Evolutionary conservation across 2,888 invertebrate species (phyloP), one percentile per base, ranked within the genome.

Genomic region (Tachina grossa): DNA sequence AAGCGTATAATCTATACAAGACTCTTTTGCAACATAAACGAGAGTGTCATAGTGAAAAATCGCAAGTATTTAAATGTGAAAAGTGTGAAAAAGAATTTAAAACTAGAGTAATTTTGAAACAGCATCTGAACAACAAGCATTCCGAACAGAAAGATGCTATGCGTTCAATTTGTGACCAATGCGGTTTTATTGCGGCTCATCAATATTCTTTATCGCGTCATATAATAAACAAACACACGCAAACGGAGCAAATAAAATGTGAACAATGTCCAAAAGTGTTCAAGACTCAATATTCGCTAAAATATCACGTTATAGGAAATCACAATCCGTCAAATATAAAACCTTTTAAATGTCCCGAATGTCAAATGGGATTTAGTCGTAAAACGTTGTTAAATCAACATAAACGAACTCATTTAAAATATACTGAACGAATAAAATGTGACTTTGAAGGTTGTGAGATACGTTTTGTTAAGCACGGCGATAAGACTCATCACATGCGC

Each of bases 381-480:
- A 86, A 84, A 66, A 86, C 84, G 49, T 68, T 86, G 11, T 65
- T 88, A 11, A 81, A 84, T 16, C 83, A 85, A 45, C 88, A 88
- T 55, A 83, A 85, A 51, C 84, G 85, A 13, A 83, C 83, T 0
- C 88, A 88, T 63, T n/a, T 82, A 1, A 79, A 55, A 53, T 87
- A 87, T 16, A 68, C 72, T 4, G 87, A 87, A 57, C 84, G 87
- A 10, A 79, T 85, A 19, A 85, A 85, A 41, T 88, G 88, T 31
- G 85, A 85, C n/a, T 85, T 85, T 76, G 83, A 85, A 57, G 86
- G 82, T 31, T 88, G 88, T 31, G 85, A 84, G 9, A 86, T 87
- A 31, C 85, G 84, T 43, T 88, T 88, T 47, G 61, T 86, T 13
- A 86, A 85, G 45, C 82, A 80, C 22, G 81, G 83, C n/a, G 87